These are phyloP conservation scores for Trissolcus brochymenae DNA, from an alignment of 2,888 invertebrate species.

Conservation along the genomic window DNA sequence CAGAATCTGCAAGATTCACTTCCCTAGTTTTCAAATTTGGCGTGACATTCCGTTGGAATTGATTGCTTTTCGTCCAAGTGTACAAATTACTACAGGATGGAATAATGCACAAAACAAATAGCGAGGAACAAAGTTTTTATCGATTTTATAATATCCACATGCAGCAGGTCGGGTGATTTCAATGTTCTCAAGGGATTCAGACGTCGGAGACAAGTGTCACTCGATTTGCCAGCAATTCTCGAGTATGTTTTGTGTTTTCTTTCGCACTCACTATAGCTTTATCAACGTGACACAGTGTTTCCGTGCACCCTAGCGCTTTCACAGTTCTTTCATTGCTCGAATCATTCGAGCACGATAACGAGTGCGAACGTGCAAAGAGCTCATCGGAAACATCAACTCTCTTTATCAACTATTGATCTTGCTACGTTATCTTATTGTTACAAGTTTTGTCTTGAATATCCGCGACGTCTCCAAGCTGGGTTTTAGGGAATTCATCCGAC, in stretches of 20 bases:
- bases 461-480: slow-evolving; percentile 17
- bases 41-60: no score
- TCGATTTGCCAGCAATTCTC: slow-evolving; percentile 68
- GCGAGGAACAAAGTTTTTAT: slow-evolving; percentile 56
- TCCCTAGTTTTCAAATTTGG: no score
- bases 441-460: slow-evolving; percentile 43
- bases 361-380: slow-evolving; percentile 13
- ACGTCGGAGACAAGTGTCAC: slow-evolving; percentile 71
- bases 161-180: slow-evolving; percentile 60
- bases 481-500: slow-evolving; percentile 32
- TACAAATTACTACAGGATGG: not conserved
- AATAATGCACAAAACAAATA: slow-evolving; percentile 8
- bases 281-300: slow-evolving; percentile 43
- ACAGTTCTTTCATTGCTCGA: slow-evolving; percentile 33
- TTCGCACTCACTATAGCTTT: slow-evolving; percentile 36
- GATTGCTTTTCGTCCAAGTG: no score
- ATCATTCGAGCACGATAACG: slow-evolving; percentile 39
- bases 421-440: slow-evolving; percentile 29
- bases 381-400: slow-evolving; percentile 31
- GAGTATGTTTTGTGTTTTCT: slow-evolving; percentile 65
- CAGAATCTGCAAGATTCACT: no score
- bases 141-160: slow-evolving; percentile 63
- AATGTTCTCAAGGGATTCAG: slow-evolving; percentile 64
- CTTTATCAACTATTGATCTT: slow-evolving; percentile 48
- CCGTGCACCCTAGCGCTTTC: slow-evolving; percentile 19